Conservation (phyloP, 2,113 vertebrate species). For the Oryzias woworae region DNA sequence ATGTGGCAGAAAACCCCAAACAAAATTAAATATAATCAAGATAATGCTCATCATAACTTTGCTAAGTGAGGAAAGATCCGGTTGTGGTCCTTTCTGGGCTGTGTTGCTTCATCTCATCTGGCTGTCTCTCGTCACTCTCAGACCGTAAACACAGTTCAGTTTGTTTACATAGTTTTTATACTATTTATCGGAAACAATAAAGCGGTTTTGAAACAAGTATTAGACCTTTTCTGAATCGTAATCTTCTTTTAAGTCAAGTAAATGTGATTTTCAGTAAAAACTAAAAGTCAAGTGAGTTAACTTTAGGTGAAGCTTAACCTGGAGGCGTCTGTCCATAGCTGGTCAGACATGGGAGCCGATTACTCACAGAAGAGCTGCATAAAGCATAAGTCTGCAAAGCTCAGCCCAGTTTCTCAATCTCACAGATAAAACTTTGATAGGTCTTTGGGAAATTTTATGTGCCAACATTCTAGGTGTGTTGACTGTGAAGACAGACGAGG, state of each 20-base stretch:
- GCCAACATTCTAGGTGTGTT: neutral
- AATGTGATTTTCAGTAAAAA: too few species aligned
- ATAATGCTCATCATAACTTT: neutral
- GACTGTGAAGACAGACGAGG: neutral
- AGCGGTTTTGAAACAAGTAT: neutral
- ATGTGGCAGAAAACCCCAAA: neutral
- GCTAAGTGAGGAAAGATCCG: constrained; percentile 7
- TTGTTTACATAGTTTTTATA: constrained; percentile 38
- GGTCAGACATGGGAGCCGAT: neutral
- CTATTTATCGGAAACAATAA: neutral
- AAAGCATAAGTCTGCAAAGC: constrained; percentile 33
- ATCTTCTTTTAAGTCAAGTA: too few species aligned
- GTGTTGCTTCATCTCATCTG: neutral
- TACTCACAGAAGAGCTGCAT: neutral
- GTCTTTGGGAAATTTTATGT: constrained; percentile 22
- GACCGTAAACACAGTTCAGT: constrained; percentile 34
- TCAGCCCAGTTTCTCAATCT: constrained; percentile 38
- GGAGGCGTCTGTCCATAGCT: neutral
- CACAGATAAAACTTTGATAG: constrained; percentile 19
- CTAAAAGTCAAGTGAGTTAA: neutral
- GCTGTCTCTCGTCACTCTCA: neutral
- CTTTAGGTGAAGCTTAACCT: neutral
- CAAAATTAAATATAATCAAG: neutral
- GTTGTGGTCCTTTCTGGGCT: constrained; percentile 5
- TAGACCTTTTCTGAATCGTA: too few species aligned